phyloP scores from a whole-genome alignment of 2,888 invertebrate genomes.

The Tethea ocularis region DNA sequence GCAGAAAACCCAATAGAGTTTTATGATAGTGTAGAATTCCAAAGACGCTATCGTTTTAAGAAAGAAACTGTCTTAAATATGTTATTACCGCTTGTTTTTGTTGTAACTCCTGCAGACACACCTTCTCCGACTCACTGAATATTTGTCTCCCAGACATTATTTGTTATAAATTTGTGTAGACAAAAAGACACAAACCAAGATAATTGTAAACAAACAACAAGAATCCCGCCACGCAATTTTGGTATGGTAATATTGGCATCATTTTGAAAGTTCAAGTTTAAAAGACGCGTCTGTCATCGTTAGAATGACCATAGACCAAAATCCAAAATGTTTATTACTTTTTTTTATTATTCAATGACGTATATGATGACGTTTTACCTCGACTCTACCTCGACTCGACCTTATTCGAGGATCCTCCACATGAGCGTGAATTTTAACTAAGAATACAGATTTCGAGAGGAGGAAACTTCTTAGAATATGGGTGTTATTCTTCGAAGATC shows the following conservation, averaged over 20 bases:
- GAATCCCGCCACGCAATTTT: background rate
- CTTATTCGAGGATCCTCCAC: background rate
- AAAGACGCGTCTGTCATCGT: no score
- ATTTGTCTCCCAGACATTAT: background rate
- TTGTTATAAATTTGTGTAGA: no score
- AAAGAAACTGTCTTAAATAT: no score
- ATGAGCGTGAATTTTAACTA: background rate
- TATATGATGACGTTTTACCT: background rate
- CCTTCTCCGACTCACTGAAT: background rate
- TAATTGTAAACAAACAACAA: background rate
- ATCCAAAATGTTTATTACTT: background rate
- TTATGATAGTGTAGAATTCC: no score
- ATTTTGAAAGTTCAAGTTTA: no score
- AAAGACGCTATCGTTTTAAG: no score
- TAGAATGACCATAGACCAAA: background rate
- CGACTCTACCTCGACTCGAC: background rate
- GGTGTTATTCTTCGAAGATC: conserved; percentile 20
- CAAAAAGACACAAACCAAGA: no score
- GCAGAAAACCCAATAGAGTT: no score
- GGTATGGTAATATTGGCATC: no score
- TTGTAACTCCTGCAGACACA: background rate
- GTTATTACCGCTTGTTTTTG: no score
- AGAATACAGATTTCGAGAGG: background rate
- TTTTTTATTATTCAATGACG: background rate
- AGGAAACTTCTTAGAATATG: no score